Base-by-base conservation (phyloP, 2,797 vertebrate genomes). In the Coluber constrictor region DNA sequence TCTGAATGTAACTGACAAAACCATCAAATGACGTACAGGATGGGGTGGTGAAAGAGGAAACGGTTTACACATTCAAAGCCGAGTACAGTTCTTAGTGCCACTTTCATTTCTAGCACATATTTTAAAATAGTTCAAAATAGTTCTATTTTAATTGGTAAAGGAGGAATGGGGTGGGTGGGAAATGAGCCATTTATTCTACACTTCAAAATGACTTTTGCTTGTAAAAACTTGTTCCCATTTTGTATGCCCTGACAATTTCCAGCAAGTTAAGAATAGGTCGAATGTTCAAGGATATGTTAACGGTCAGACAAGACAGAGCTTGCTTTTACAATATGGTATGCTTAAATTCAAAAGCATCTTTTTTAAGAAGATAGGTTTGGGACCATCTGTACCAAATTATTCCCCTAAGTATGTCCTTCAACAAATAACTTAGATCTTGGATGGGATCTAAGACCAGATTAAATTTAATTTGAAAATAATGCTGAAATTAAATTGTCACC, bases 191-290 rank as follows among this genome's bases (percentile, higher is more conserved):
- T 13, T 83, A 83, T 61, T 43, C 9, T 61, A 61, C 60, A 55
- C 23, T 88, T 61, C 86, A 91, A 61, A 91, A 54, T 60, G 11
- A 16, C 16, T n/a, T 79, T 86, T 29, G 32, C 93, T 86, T 93
- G 93, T 89, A 66, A 91, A 66, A 88, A 59, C 93, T 93, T 93
- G 93, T 83, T 86, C 61, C 70, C 16, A 0, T 56, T 91, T 32
- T 86, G n/a, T 37, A 57, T 83, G 51, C 57, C 70, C 37, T 89
- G 89, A 87, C 51, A 18, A 86, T 86, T 93, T 93, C 90, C 70
- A 86, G 87, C 70, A 93, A 93, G 93, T 93, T 89, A 89, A 54
- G 27, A 91, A 93, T 51, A 88, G 59, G 32, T 32, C 89, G 70
- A 86, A 89, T 89, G 90, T 93, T 91, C 90, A 93, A 91, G 70